Evolutionary conservation across 2,888 invertebrate genomes (phyloP).

Genomic region (Cerastis rubricosa): DNA sequence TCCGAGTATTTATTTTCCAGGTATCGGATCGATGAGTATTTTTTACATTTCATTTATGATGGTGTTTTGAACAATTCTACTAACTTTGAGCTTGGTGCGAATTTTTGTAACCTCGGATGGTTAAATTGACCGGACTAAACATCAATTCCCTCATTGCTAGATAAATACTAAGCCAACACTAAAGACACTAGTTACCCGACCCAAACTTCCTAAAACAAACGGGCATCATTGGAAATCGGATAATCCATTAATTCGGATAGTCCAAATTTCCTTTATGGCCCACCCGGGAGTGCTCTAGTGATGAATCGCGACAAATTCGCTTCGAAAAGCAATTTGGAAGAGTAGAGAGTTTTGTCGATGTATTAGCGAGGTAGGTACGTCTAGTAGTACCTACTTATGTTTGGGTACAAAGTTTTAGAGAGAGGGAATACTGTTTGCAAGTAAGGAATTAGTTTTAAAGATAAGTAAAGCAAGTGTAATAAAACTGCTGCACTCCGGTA

Average conservation of each 20-base stretch:
- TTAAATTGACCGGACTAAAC: not conserved
- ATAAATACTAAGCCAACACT: slow-evolving; percentile 3
- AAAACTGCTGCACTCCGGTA: too few relatives aligned
- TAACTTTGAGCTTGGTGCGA: too few relatives aligned
- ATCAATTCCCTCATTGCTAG: not conserved
- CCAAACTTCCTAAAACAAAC: slow-evolving; percentile 60
- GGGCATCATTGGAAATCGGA: slow-evolving; percentile 67
- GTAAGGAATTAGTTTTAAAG: not conserved
- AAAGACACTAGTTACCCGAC: slow-evolving; percentile 22
- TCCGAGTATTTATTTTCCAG: too few relatives aligned
- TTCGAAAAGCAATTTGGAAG: slow-evolving; percentile 67
- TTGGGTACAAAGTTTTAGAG: not conserved
- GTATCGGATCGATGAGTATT: too few relatives aligned
- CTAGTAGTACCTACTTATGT: slow-evolving; percentile 2
- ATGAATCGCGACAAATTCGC: slow-evolving; percentile 69
- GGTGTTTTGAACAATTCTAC: too few relatives aligned
- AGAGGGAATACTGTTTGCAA: not conserved
- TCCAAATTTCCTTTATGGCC: slow-evolving; percentile 69
- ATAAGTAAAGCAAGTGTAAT: too few relatives aligned
- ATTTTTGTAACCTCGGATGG: too few relatives aligned
- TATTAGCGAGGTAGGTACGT: slow-evolving; percentile 27
- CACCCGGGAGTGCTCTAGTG: slow-evolving; percentile 61
- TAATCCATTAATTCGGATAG: slow-evolving; percentile 67
- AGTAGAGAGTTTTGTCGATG: slow-evolving; percentile 57
- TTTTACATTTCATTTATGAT: too few relatives aligned